phyloP scores from a whole-genome alignment of 2,113 vertebrate species.

The Camelus dromedarius region DNA sequence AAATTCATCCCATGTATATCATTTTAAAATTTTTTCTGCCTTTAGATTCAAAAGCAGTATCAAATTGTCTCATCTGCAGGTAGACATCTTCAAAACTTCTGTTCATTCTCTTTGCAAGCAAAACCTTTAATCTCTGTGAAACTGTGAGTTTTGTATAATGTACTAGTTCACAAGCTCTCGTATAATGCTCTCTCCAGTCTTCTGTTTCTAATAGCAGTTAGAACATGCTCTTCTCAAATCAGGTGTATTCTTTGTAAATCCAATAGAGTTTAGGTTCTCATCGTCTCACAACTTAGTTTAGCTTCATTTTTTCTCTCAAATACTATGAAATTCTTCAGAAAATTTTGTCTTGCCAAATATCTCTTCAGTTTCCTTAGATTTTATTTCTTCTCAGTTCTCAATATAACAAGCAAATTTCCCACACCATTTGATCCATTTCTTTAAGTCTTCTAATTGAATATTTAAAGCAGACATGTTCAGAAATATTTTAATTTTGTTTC shows the following conservation, averaged over 20 bases:
- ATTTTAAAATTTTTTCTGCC: background rate
- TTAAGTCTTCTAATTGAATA: background rate
- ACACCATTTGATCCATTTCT: slow-evolving; percentile 1
- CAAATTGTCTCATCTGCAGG: background rate
- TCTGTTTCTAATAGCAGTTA: background rate
- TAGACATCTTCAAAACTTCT: background rate
- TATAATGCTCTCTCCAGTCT: background rate
- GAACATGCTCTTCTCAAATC: background rate
- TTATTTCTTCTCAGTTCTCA: background rate
- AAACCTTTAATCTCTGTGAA: background rate
- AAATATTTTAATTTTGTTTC: slow-evolving; percentile 26
- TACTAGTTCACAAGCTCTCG: background rate
- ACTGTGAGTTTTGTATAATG: background rate
- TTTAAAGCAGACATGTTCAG: background rate
- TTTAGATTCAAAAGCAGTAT: slow-evolving; percentile 3
- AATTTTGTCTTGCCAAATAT: background rate
- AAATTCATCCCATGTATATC: background rate
- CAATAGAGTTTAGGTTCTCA: background rate
- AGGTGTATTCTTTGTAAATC: slow-evolving; percentile 3
- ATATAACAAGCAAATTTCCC: background rate
- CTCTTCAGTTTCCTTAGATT: background rate
- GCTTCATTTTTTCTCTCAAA: slow-evolving; percentile 27
- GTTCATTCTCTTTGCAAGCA: background rate
- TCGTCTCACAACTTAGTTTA: background rate
- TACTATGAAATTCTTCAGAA: slow-evolving; percentile 7